Percentiles rank a stretch among this genome's conserved stretches.
phyloP scores from a whole-genome alignment of 2,797 vertebrate genomes.

The Myotis pilosus region DNA sequence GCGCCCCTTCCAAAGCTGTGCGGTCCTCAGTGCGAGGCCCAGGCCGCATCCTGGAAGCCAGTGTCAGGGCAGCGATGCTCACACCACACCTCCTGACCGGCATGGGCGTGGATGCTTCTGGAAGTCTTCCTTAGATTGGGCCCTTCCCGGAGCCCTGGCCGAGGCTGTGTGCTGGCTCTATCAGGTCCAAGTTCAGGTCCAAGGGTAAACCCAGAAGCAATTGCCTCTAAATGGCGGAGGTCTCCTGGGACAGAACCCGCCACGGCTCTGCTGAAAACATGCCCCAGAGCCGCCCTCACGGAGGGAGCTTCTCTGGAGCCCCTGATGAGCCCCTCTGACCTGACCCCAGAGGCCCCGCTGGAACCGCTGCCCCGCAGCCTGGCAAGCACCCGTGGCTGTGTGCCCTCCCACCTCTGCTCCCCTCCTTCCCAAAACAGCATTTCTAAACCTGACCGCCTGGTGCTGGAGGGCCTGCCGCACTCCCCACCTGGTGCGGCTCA shows the following conservation, averaged over 20 bases:
- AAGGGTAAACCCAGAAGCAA: constrained; percentile 60
- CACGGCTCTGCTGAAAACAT: background rate
- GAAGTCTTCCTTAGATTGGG: constrained; percentile 54
- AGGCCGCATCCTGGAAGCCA: too few species aligned
- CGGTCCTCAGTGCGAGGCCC: too few species aligned
- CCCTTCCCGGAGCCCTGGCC: constrained; percentile 58
- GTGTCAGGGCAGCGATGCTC: too few species aligned
- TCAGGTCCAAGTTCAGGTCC: constrained; percentile 52
- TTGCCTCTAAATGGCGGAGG: constrained; percentile 39
- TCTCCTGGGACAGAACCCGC: background rate
- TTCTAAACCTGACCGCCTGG: background rate
- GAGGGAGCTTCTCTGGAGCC: background rate
- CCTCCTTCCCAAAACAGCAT: background rate
- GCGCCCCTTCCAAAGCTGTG: too few species aligned
- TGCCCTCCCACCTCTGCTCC: background rate
- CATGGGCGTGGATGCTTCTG: constrained; percentile 38
- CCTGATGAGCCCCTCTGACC: background rate
- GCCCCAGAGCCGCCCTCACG: accelerated
- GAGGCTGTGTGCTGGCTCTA: constrained; percentile 2
- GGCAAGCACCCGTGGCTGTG: accelerated
- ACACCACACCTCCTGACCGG: constrained; percentile 44
- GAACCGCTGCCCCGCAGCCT: accelerated
- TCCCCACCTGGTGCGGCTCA: background rate
- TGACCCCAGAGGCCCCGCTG: accelerated
- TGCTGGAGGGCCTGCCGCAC: background rate